phyloP scores from a whole-genome alignment of 1,140 invertebrate species.

The Cheumatopsyche charites region DNA sequence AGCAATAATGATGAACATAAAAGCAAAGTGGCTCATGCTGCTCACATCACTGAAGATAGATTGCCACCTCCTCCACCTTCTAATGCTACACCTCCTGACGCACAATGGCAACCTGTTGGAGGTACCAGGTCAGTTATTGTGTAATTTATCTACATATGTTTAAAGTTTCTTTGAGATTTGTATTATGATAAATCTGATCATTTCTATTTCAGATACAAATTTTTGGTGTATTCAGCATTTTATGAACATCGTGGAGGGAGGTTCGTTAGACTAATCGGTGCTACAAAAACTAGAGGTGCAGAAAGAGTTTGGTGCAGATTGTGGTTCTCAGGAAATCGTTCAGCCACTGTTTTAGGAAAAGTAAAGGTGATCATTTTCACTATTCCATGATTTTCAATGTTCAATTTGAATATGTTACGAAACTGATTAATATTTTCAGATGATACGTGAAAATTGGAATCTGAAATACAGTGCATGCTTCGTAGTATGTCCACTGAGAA shows the following conservation, averaged over 20 bases:
- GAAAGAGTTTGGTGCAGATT: conserved; percentile 87
- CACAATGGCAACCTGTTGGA: conserved; percentile 59
- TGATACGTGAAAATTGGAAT: conserved; percentile 93
- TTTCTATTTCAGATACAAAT: conserved; percentile 87
- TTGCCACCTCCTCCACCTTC: conserved; percentile 52
- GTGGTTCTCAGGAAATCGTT: conserved; percentile 72
- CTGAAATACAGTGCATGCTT: conserved; percentile 91
- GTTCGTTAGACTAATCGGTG: conserved; percentile 80
- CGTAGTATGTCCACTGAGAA: conserved; percentile 76
- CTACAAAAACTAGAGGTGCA: conserved; percentile 80
- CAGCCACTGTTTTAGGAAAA: conserved; percentile 74
- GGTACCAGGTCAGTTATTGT: conserved; percentile 54
- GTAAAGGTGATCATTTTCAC: conserved; percentile 71
- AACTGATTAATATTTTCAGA: too few relatives aligned
- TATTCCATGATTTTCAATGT: too few relatives aligned
- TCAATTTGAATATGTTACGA: too few relatives aligned
- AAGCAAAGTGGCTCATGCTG: neutral
- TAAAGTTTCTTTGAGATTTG: too few relatives aligned
- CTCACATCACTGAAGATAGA: conserved; percentile 49
- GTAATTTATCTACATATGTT: too few relatives aligned
- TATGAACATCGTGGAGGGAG: conserved; percentile 76
- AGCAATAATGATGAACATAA: neutral
- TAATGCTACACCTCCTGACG: conserved; percentile 56
- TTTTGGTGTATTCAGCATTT: conserved; percentile 91
- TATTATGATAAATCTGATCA: too few relatives aligned